Percentiles rank a stretch among this genome's conserved stretches.
phyloP scores from a whole-genome alignment of 1,140 invertebrate genomes.

The Melanaphis sacchari region DNA sequence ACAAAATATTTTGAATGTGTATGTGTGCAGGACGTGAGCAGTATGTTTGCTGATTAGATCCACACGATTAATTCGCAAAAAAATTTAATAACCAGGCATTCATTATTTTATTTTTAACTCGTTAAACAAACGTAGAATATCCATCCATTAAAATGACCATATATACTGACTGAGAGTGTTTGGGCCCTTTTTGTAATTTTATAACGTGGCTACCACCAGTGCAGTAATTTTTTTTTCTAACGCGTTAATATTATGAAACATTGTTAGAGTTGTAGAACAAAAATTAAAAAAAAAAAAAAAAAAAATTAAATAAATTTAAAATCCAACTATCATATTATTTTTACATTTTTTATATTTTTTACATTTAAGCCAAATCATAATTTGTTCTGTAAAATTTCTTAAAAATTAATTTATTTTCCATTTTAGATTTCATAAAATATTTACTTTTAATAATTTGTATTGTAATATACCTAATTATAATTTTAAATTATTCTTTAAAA shows the following conservation, averaged over 20 bases:
- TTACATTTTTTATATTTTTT: neutral
- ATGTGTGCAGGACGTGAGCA: neutral
- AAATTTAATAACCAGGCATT: constrained; percentile 37
- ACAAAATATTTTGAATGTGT: neutral
- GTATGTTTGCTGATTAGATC: constrained; percentile 42
- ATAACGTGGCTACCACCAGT: neutral
- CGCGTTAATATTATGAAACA: constrained; percentile 47
- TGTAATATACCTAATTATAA: neutral
- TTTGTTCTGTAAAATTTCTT: neutral
- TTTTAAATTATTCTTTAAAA: neutral
- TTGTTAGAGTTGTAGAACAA: constrained; percentile 1
- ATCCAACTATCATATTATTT: neutral
- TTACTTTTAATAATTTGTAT: neutral
- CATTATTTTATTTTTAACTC: constrained; percentile 39
- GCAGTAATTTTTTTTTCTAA: constrained; percentile 40
- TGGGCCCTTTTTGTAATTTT: constrained; percentile 43
- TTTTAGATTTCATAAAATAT: neutral
- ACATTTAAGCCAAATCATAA: neutral
- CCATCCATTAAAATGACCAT: constrained; percentile 49
- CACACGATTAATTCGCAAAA: constrained; percentile 25
- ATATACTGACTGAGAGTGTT: neutral
- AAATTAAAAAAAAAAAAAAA: neutral
- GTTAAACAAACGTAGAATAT: constrained; percentile 51
- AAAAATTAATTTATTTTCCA: neutral
- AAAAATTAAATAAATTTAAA: neutral